Conservation (phyloP, 2,113 vertebrate species). For the Acinonyx jubatus region DNA sequence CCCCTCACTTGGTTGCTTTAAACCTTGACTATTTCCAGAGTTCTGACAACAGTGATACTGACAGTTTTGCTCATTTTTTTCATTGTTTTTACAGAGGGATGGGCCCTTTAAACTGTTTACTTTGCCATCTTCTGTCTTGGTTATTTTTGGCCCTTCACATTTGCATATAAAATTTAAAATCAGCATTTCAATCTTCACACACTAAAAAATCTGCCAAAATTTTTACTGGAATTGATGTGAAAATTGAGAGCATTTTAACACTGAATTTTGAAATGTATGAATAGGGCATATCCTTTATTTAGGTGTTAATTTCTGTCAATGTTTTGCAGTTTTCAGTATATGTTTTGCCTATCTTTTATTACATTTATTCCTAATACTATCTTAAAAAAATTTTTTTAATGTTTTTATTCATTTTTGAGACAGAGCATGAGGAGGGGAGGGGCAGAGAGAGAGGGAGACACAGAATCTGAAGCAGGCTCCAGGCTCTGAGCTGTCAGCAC, state of each 20-base stretch:
- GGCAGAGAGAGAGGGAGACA: not conserved
- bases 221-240: not conserved
- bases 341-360: not conserved
- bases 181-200: not conserved
- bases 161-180: not conserved
- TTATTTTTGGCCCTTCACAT: not conserved
- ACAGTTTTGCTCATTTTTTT: not conserved
- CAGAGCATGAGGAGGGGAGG: too few species aligned
- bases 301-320: not conserved
- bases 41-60: not conserved
- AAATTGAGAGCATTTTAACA: not conserved
- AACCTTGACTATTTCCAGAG: not conserved
- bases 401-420: too few species aligned
- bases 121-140: not conserved
- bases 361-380: not conserved
- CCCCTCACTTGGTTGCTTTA: not conserved
- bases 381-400: too few species aligned
- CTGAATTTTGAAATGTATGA: not conserved
- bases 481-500: too few species aligned
- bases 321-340: not conserved
- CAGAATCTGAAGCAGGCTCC: not conserved
- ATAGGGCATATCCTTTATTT: not conserved
- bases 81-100: not conserved
- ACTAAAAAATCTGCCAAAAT: not conserved
- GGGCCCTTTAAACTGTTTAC: not conserved